These are phyloP conservation scores for Aphelocoma coerulescens DNA, from an alignment of 2,113 vertebrate species.

Conservation along the genomic window DNA sequence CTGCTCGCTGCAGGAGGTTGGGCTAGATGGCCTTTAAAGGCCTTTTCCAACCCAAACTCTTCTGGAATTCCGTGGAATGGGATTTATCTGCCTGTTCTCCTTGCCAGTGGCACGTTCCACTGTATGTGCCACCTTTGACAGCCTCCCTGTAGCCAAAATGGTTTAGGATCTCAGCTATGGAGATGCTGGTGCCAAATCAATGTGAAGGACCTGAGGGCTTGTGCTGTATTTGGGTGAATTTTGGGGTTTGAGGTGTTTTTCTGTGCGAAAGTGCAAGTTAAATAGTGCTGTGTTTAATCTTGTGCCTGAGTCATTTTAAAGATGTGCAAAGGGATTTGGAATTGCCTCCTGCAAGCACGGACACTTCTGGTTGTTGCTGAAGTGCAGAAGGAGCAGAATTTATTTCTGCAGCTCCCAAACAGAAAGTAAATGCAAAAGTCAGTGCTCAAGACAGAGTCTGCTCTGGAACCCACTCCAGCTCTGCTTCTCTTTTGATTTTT, in stretches of 20 bases:
- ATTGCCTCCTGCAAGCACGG: neutral
- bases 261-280: neutral
- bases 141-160: neutral
- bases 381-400: neutral
- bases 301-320: neutral
- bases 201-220: neutral
- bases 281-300: neutral
- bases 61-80: neutral
- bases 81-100: neutral
- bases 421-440: neutral
- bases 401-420: neutral
- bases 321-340: neutral
- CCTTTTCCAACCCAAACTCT: neutral
- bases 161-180: neutral
- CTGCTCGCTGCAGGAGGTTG: neutral
- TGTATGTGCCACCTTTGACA: neutral
- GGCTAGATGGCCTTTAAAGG: rapidly evolving
- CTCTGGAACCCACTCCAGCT: neutral
- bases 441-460: neutral
- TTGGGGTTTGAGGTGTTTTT: rapidly evolving
- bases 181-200: neutral
- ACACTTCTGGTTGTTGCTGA: neutral
- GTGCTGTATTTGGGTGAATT: neutral
- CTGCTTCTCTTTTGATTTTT: neutral
- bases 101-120: neutral